Evolutionary conservation across 2,113 vertebrate species (phyloP).

Genomic region (Podiceps cristatus): DNA sequence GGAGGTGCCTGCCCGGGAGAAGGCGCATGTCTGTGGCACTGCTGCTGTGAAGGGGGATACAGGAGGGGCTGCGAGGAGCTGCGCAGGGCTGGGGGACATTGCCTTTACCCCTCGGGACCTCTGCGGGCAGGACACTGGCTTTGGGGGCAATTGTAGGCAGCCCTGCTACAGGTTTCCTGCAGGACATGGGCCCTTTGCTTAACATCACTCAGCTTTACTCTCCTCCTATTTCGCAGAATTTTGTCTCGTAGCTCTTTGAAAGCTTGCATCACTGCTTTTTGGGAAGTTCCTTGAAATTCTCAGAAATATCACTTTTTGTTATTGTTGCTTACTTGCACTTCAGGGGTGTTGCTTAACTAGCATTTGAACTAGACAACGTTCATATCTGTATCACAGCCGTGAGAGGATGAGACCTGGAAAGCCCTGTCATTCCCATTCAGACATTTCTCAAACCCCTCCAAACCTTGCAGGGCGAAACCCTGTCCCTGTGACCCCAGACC

Average conservation of each 20-base stretch:
- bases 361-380: not conserved
- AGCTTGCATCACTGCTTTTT: not conserved
- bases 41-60: not conserved
- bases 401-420: not conserved
- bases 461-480: fast-evolving
- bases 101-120: fast-evolving
- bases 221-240: fast-evolving
- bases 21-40: fast-evolving
- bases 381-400: not conserved
- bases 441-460: not conserved
- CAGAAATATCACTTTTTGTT: not conserved
- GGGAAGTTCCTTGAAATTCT: not conserved
- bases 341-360: not conserved
- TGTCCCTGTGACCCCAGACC: not conserved
- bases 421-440: not conserved
- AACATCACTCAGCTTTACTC: not conserved
- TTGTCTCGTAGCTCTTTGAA: not conserved
- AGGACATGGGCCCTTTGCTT: not conserved
- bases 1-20: not conserved
- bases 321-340: not conserved
- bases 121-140: not conserved
- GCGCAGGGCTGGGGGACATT: fast-evolving
- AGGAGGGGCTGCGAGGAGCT: not conserved
- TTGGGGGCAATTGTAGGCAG: not conserved
- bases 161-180: not conserved